Evolutionary conservation across 2,113 vertebrate genomes (phyloP).

Genomic region (Elaphurus davidianus): DNA sequence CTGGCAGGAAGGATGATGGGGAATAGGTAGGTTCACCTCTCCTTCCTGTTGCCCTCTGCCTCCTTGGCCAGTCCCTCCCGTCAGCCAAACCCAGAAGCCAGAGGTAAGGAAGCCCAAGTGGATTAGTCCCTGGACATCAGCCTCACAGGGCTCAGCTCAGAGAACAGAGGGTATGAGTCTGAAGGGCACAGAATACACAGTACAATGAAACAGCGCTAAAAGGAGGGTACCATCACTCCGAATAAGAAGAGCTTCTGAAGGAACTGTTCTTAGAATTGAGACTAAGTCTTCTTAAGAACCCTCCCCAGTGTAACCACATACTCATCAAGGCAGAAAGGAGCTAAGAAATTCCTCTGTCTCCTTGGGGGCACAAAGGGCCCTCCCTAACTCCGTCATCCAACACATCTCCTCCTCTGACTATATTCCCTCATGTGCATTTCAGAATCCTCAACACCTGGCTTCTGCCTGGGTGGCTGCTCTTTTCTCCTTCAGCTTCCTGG

Average conservation of each 20-base stretch:
- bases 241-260: not conserved
- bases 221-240: not conserved
- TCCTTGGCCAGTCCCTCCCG: not conserved
- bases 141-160: not conserved
- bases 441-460: not conserved
- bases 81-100: slow-evolving; percentile 16
- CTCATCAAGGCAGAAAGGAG: not conserved
- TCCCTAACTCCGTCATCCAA: not conserved
- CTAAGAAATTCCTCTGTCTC: not conserved
- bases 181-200: not conserved
- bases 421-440: not conserved
- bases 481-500: not conserved
- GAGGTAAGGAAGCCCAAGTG: not conserved
- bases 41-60: not conserved
- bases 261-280: not conserved
- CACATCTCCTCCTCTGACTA: not conserved
- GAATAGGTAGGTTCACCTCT: not conserved
- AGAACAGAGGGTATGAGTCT: not conserved
- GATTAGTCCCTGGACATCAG: not conserved
- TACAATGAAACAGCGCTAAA: not conserved
- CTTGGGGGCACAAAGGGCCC: not conserved
- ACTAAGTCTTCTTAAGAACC: not conserved
- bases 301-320: not conserved
- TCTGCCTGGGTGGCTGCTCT: not conserved
- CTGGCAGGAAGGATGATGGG: not conserved